Conservation (phyloP, 2,888 invertebrate genomes). For the Pyrrhia umbra region DNA sequence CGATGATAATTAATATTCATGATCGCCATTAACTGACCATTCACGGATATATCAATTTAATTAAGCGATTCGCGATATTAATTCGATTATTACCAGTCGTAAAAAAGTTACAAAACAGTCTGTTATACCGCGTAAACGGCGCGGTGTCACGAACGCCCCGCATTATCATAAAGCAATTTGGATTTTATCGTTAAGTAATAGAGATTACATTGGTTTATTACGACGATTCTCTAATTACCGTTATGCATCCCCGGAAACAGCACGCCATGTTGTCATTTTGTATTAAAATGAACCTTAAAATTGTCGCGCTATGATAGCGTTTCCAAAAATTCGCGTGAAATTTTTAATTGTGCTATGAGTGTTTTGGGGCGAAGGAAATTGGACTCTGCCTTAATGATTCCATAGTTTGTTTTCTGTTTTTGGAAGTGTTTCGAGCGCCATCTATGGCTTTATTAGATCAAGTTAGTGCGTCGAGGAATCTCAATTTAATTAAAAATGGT, state of each 20-base stretch:
- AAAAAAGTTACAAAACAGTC: slow-evolving; percentile 85
- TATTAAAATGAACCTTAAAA: slow-evolving; percentile 70
- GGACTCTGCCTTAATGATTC: slow-evolving; percentile 1
- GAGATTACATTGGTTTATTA: slow-evolving; percentile 87
- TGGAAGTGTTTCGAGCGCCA: slow-evolving; percentile 26
- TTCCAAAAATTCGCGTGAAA: slow-evolving; percentile 40
- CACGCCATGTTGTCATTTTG: slow-evolving; percentile 72
- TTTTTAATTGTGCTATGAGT: slow-evolving; percentile 45
- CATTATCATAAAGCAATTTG: slow-evolving; percentile 84
- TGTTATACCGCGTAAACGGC: slow-evolving; percentile 81
- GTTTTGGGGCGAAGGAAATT: slow-evolving; percentile 38
- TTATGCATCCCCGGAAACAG: slow-evolving; percentile 72
- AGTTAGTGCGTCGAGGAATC: slow-evolving; percentile 78
- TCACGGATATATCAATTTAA: slow-evolving; percentile 84
- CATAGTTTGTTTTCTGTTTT: slow-evolving; percentile 22
- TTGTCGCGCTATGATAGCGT: slow-evolving; percentile 59
- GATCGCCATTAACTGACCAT: slow-evolving; percentile 64
- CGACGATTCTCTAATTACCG: slow-evolving; percentile 82
- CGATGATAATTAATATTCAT: slow-evolving; percentile 61
- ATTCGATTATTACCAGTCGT: slow-evolving; percentile 86
- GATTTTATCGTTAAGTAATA: slow-evolving; percentile 84
- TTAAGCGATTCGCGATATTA: slow-evolving; percentile 88
- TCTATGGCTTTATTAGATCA: slow-evolving; percentile 69
- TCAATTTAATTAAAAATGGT: slow-evolving; percentile 88
- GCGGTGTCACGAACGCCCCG: slow-evolving; percentile 74